A percentile compares a stretch with the other conserved stretches of the same genome.
Evolutionary conservation across 2,888 invertebrate species (phyloP).

Genomic region (Enchytraeus crypticus): DNA sequence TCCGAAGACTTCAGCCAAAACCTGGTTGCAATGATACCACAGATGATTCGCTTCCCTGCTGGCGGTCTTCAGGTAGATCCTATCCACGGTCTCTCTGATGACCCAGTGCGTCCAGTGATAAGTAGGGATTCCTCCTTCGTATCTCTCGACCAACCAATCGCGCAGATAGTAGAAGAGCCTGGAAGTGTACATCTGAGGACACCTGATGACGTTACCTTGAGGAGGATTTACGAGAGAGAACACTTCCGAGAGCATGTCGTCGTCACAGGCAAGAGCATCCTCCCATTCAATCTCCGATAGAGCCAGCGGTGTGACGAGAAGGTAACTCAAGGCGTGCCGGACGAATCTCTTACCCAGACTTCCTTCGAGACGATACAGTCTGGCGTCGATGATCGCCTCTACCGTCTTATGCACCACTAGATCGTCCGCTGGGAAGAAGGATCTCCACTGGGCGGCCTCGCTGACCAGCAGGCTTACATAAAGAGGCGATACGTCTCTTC

Average conservation of each 20-base stretch:
- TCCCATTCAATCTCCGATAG: conserved; percentile 6
- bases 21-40: conserved; percentile 1
- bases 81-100: neutral
- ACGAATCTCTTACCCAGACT: neutral
- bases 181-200: conserved; percentile 3
- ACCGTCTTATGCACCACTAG: neutral
- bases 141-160: neutral
- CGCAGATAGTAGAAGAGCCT: conserved; percentile 3
- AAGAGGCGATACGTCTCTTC: neutral
- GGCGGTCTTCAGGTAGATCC: neutral
- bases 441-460: neutral
- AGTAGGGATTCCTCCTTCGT: neutral
- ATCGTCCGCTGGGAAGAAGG: neutral
- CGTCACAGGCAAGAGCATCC: conserved; percentile 9
- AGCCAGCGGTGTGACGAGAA: neutral
- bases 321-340: neutral
- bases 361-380: neutral
- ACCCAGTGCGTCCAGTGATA: neutral
- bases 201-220: neutral
- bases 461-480: neutral
- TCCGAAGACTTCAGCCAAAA: conserved; percentile 3
- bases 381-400: neutral
- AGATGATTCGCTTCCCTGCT: neutral
- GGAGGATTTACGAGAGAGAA: neutral
- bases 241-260: conserved; percentile 1